Base-by-base conservation (phyloP, 2,797 vertebrate species). In the Periophthalmus magnuspinnatus region DNA sequence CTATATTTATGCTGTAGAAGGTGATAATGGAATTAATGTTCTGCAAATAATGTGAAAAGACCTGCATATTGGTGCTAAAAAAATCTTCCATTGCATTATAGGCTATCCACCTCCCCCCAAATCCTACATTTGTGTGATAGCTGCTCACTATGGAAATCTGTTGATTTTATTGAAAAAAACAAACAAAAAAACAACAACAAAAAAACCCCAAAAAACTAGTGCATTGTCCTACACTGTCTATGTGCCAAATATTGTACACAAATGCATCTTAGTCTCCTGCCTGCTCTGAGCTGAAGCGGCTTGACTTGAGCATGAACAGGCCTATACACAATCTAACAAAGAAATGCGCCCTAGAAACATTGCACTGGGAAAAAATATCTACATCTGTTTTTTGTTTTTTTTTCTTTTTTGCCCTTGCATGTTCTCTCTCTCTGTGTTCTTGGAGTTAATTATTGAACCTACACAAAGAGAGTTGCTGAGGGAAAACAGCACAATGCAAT, bases 361-460 rank as follows among this genome's bases (percentile, higher is more conserved):
- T 72, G 75, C 57, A 52, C 52, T 65, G 7, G 52, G 73, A 62
- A 55, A n/a, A 59, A 74, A 72, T 63, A 62, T 17, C 1, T 74
- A 77, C 81, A 61, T 77, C 65, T 55, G 70, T 83, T 73, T 66
- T 79, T 84, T 24, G 52, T 56, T 84, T n/a, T 55, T 70, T 83
- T 73, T 65, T 79, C 83, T 24, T 52, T 56, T 84, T 79, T 65
- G 61, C 36, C 63, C 62, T n/a, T 57, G 65, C 74, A 72, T 66
- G 71, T 73, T 80, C 61, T 41, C 62, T 41, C 62, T n/a, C 71
- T 70, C 47, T 57, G 28, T 41, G 70, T 73, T 76, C 62, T 64
- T 62, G 65, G 65, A 24, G 64, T 90, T 69, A 84, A 89, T 86
- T 83, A 87, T 89, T 86, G 73, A 87, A 85, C 68, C 67, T 62